These are phyloP conservation scores for Trypoxylus dichotomus DNA, from an alignment of 1,140 invertebrate species.

Conservation along the genomic window DNA sequence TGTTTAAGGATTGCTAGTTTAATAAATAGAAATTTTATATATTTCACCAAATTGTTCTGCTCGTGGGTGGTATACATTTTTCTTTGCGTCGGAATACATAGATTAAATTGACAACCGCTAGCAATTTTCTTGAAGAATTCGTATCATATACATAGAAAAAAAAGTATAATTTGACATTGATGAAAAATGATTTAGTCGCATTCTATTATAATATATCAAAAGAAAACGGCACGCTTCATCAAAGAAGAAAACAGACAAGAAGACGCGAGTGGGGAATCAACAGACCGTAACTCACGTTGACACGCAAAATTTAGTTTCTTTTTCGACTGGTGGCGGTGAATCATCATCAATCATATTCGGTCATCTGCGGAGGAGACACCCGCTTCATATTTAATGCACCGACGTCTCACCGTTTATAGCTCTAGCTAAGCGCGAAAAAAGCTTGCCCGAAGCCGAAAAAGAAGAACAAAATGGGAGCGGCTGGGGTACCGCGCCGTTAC, in stretches of 20 bases:
- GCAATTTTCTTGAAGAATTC: not conserved
- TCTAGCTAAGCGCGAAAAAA: not conserved
- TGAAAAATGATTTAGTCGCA: conserved; percentile 3
- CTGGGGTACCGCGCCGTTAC: too few species aligned
- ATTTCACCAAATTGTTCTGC: not conserved
- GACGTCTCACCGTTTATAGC: not conserved
- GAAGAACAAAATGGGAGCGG: too few species aligned
- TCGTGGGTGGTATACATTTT: not conserved
- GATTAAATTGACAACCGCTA: not conserved
- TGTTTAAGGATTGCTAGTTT: not conserved
- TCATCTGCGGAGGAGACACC: not conserved
- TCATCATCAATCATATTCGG: not conserved
- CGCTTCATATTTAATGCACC: not conserved
- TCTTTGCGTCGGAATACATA: not conserved
- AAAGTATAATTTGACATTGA: conserved; percentile 7
- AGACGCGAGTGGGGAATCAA: not conserved
- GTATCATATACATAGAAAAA: not conserved
- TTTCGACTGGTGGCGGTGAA: not conserved
- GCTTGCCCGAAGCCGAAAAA: too few species aligned
- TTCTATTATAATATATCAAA: conserved; percentile 5
- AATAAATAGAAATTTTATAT: too few species aligned
- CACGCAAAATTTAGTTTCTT: conserved; percentile 3
- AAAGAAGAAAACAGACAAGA: not conserved
- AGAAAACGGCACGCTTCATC: not conserved
- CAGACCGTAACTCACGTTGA: conserved; percentile 5